Percentiles rank a stretch among this genome's conserved stretches.
phyloP scores from a whole-genome alignment of 1,140 invertebrate genomes.

The Manduca sexta region DNA sequence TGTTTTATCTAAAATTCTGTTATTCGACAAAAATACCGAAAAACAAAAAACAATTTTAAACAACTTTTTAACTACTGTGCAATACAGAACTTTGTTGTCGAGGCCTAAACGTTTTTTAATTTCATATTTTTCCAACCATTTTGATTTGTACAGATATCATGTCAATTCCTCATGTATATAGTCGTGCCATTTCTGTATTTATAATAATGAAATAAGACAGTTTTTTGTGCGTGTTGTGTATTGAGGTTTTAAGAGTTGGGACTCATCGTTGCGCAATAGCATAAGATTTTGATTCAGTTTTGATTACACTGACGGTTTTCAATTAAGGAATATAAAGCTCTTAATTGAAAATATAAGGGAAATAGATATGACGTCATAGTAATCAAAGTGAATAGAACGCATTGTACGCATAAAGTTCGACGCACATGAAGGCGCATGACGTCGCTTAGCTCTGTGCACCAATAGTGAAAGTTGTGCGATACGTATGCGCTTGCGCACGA shows the following conservation, averaged over 20 bases:
- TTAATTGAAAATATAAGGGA: not conserved
- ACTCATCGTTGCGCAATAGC: conserved; percentile 16
- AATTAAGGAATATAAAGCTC: not conserved
- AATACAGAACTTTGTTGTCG: conserved; percentile 13
- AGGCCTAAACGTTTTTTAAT: conserved; percentile 23
- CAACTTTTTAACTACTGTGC: conserved; percentile 14
- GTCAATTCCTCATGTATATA: conserved; percentile 69
- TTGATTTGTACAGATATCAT: conserved; percentile 37
- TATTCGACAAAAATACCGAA: no score
- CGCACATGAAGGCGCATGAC: no score
- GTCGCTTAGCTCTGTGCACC: no score
- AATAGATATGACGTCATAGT: not conserved
- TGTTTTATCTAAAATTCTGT: no score
- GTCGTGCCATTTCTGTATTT: conserved; percentile 60
- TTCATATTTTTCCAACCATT: conserved; percentile 3
- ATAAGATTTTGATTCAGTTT: conserved; percentile 7
- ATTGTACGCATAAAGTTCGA: no score
- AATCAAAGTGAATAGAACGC: not conserved
- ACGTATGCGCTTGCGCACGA: not conserved
- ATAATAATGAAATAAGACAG: conserved; percentile 18
- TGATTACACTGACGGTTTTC: conserved; percentile 1
- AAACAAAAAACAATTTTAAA: no score
- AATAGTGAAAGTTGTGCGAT: not conserved
- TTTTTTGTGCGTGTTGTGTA: conserved; percentile 47
- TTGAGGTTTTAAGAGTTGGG: conserved; percentile 33